Evolutionary conservation across 1,140 invertebrate genomes (phyloP).

Genomic region (Dendrolimus punctatus): DNA sequence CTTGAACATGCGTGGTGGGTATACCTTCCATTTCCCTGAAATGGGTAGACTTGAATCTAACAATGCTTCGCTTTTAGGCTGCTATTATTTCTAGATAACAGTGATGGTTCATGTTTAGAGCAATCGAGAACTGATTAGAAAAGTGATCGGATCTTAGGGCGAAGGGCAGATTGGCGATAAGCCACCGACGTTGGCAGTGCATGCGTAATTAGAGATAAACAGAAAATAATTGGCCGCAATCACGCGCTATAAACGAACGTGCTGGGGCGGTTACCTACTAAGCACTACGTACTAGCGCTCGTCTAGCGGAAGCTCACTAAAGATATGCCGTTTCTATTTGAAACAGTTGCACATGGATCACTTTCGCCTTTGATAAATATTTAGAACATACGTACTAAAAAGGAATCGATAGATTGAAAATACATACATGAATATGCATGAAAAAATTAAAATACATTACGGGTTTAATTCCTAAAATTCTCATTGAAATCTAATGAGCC

Average conservation of each 20-base stretch:
- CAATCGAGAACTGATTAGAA: conserved; percentile 59
- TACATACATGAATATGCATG: neutral
- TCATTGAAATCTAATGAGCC: no score
- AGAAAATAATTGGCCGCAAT: conserved; percentile 70
- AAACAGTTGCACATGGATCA: conserved; percentile 4
- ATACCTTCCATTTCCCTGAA: no score
- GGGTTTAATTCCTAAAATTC: no score
- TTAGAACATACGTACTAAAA: neutral
- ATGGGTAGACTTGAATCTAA: no score
- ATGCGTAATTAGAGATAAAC: conserved; percentile 71
- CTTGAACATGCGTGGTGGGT: no score
- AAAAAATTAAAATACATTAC: no score
- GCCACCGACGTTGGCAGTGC: conserved; percentile 56
- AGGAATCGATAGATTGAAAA: neutral
- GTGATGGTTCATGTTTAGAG: no score
- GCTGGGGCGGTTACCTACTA: conserved; percentile 29
- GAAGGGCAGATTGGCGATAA: conserved; percentile 66
- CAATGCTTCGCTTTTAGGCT: no score
- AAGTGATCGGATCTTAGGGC: conserved; percentile 63
- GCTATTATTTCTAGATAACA: no score
- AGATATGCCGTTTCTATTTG: conserved; percentile 10
- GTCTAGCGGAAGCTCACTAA: conserved; percentile 27
- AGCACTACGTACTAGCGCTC: conserved; percentile 16
- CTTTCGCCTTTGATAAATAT: no score
- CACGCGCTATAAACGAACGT: conserved; percentile 53